These are phyloP conservation scores for Azorinus chamasolen DNA, from an alignment of 2,888 invertebrate species.

Conservation along the genomic window DNA sequence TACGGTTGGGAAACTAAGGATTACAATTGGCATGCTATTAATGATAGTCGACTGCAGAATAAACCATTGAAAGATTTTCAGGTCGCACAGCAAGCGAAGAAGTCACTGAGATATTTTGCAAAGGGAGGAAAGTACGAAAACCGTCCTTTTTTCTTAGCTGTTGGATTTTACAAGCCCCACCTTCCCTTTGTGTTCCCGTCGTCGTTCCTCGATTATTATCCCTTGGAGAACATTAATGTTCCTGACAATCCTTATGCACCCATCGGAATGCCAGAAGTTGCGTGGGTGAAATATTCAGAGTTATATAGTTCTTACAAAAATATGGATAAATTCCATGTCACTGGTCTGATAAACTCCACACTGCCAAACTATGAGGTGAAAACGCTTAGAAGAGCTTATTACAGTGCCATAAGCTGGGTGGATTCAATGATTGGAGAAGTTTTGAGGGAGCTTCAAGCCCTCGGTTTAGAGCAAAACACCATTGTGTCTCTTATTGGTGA, in stretches of 20 bases:
- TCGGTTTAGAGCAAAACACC: constrained; percentile 64
- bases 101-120: constrained; percentile 88
- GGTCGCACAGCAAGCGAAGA: constrained; percentile 89
- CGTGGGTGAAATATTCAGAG: constrained; percentile 71
- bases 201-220: constrained; percentile 90
- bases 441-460: constrained; percentile 48
- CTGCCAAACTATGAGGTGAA: constrained; percentile 63
- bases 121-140: constrained; percentile 59
- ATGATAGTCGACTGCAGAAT: constrained; percentile 78
- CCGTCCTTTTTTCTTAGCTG: constrained; percentile 92
- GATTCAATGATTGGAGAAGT: constrained; percentile 66
- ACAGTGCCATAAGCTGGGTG: constrained; percentile 65
- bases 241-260: constrained; percentile 73
- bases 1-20: constrained; percentile 18
- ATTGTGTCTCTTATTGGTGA: constrained; percentile 72
- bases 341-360: constrained; percentile 70
- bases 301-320: constrained; percentile 66
- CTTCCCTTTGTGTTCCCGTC: constrained; percentile 94
- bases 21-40: constrained; percentile 68
- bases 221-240: constrained; percentile 49
- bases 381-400: constrained; percentile 67
- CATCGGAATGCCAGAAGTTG: constrained; percentile 65
- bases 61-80: constrained; percentile 93
- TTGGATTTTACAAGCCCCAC: constrained; percentile 96
- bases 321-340: constrained; percentile 52